Conservation (phyloP, 2,113 vertebrate species). For the Sinosuthora webbiana region DNA sequence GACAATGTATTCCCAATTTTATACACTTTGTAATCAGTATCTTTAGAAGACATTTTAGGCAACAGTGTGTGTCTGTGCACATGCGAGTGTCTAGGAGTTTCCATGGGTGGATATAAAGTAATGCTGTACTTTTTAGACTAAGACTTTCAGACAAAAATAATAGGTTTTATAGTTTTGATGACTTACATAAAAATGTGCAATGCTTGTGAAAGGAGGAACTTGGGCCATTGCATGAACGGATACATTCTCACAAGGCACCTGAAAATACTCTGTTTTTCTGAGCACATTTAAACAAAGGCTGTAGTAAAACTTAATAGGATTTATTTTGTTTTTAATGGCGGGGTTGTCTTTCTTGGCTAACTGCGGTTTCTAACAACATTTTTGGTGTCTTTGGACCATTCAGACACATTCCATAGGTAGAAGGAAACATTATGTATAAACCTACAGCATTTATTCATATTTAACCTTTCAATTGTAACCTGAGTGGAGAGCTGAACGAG, state of each 20-base stretch:
- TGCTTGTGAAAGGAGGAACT: slow-evolving; percentile 34
- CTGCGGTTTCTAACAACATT: background rate
- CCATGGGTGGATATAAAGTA: slow-evolving; percentile 35
- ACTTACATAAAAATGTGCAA: slow-evolving; percentile 28
- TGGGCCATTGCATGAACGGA: slow-evolving; percentile 37
- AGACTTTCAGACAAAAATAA: slow-evolving; percentile 18
- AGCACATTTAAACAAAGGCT: slow-evolving; percentile 14
- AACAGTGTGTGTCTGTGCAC: slow-evolving; percentile 21
- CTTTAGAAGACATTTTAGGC: slow-evolving; percentile 73
- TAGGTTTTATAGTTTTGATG: slow-evolving; percentile 30
- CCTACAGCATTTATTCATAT: slow-evolving; percentile 50
- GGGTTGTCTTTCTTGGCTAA: background rate
- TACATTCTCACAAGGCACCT: slow-evolving; percentile 19
- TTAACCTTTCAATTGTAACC: slow-evolving; percentile 15
- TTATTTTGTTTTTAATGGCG: background rate
- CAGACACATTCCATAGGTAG: slow-evolving; percentile 33
- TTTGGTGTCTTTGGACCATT: slow-evolving; percentile 27
- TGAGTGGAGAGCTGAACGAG: background rate
- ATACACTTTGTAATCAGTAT: slow-evolving; percentile 70
- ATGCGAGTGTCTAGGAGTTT: slow-evolving; percentile 8
- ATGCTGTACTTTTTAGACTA: slow-evolving; percentile 53
- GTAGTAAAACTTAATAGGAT: slow-evolving; percentile 10
- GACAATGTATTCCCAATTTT: slow-evolving; percentile 53
- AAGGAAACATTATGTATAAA: slow-evolving; percentile 37
- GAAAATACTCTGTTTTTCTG: background rate